Evolutionary conservation across 2,113 vertebrate species (phyloP).

Genomic region (Genyomyrus donnyi): DNA sequence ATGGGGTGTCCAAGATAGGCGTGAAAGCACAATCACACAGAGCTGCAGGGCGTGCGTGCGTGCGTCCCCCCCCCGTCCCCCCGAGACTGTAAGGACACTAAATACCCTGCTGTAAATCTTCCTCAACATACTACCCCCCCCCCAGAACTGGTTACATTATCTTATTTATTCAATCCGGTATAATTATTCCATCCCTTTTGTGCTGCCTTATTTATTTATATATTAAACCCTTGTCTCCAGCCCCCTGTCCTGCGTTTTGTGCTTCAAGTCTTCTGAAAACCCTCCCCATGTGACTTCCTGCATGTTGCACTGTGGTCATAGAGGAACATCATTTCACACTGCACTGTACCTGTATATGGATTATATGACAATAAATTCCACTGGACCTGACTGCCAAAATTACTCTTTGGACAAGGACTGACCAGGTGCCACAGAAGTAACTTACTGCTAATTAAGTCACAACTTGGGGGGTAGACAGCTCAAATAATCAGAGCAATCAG

Average conservation of each 20-base stretch:
- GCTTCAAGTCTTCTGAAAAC: neutral
- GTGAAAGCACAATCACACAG: neutral
- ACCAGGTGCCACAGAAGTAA: neutral
- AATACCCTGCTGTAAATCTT: neutral
- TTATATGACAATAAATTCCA: neutral
- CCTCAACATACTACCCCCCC: neutral
- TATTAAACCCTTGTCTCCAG: neutral
- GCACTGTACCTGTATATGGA: neutral
- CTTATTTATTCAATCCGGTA: neutral
- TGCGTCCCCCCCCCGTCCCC: too few relatives aligned
- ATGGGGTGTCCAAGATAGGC: neutral
- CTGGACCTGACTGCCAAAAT: neutral
- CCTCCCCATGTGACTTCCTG: neutral
- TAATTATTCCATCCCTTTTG: neutral
- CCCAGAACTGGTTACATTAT: neutral
- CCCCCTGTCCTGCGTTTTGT: neutral
- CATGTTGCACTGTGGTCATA: neutral
- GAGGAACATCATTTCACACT: neutral
- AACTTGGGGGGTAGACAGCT: neutral
- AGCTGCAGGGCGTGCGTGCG: neutral
- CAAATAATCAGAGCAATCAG: neutral
- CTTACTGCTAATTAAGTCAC: neutral
- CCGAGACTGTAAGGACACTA: neutral
- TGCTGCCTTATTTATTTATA: neutral
- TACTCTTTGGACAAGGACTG: neutral